Percentiles rank a stretch among this genome's conserved stretches.
Conservation (phyloP, 2,888 invertebrate species). For the Melangyna quadrimaculata region DNA sequence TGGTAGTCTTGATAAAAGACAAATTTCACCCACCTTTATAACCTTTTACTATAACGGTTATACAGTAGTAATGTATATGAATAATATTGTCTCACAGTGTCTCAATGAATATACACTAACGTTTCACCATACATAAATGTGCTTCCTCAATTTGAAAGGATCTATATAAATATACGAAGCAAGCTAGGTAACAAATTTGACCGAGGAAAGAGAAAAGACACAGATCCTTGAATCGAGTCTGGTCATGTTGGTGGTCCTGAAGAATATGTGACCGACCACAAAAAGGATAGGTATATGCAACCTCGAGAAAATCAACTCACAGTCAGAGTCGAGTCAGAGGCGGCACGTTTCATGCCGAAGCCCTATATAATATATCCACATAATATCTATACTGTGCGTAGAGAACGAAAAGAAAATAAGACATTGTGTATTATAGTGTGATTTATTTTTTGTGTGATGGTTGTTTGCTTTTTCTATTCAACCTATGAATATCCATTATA, state of each 20-base stretch:
- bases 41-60: no score
- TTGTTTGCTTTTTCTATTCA: constrained; percentile 4
- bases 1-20: no score
- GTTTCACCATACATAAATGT: background rate
- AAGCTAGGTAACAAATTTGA: background rate
- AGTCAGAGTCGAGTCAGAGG: background rate
- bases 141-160: background rate
- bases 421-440: background rate
- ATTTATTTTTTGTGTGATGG: background rate
- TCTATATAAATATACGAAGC: background rate
- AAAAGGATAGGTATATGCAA: background rate
- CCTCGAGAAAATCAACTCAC: background rate
- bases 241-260: background rate
- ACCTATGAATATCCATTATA: constrained; percentile 6
- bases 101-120: background rate
- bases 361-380: background rate
- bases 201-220: background rate
- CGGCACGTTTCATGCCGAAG: background rate
- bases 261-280: background rate
- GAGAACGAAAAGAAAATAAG: background rate
- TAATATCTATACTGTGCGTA: background rate
- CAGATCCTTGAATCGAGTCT: background rate
- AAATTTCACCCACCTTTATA: no score
- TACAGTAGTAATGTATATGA: background rate
- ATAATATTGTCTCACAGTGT: background rate